phyloP scores from a whole-genome alignment of 2,888 invertebrate genomes.

The Dryococelus australis region DNA sequence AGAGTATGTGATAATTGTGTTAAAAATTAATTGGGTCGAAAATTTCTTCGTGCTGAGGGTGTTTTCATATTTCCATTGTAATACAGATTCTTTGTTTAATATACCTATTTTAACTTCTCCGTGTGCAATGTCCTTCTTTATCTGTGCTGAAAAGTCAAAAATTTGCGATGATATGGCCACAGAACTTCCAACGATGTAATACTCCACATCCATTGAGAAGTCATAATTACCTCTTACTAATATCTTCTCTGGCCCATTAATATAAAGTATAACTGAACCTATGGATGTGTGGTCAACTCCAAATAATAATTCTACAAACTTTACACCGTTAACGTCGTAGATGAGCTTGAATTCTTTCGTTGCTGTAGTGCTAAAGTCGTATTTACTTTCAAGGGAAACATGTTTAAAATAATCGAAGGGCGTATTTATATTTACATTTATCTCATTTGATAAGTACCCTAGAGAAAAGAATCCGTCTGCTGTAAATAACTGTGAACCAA shows the following conservation, averaged over 20 bases:
- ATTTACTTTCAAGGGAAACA: background rate
- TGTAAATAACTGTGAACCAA: background rate
- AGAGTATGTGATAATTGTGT: background rate
- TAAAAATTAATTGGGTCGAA: background rate
- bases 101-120: background rate
- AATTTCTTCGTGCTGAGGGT: background rate
- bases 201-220: background rate
- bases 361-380: conserved; percentile 4
- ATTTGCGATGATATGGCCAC: background rate
- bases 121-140: background rate
- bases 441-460: background rate
- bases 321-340: background rate
- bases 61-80: background rate
- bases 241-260: background rate
- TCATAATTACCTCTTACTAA: conserved; percentile 13
- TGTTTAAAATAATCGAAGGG: background rate
- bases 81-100: background rate
- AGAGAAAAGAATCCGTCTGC: background rate
- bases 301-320: background rate
- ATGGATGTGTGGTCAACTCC: background rate
- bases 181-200: background rate
- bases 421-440: background rate
- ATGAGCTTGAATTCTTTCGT: background rate
- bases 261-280: background rate
- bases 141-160: background rate